Evolutionary conservation across 2,113 vertebrate species (phyloP).

Genomic region (Carettochelys insculpta): DNA sequence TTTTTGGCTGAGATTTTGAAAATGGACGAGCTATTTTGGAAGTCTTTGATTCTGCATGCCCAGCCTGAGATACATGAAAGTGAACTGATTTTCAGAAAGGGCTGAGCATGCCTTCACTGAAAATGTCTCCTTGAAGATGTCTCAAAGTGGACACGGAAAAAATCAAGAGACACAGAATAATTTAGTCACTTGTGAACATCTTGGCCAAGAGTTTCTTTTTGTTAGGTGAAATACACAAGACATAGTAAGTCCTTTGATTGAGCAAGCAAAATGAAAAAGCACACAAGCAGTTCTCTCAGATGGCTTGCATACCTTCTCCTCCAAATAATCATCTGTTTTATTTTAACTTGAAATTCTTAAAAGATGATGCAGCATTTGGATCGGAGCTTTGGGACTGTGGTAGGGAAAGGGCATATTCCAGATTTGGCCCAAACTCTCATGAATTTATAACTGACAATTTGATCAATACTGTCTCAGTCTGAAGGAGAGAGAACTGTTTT

Average conservation of each 20-base stretch:
- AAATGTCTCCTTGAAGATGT: conserved; percentile 35
- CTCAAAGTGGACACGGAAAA: neutral
- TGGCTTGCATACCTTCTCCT: neutral
- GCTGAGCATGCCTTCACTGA: conserved; percentile 4
- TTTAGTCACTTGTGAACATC: neutral
- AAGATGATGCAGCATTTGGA: conserved; percentile 33
- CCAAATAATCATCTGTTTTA: conserved; percentile 51
- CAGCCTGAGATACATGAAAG: conserved; percentile 24
- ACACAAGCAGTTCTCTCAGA: neutral
- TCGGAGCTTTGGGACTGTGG: neutral
- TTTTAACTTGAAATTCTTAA: conserved; percentile 56
- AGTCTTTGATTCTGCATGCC: conserved; percentile 7
- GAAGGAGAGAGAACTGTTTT: conserved; percentile 16
- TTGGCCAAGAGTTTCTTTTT: conserved; percentile 28
- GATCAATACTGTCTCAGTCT: conserved; percentile 24
- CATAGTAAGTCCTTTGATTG: neutral
- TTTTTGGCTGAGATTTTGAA: conserved; percentile 22
- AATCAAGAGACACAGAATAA: neutral
- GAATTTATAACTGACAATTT: conserved; percentile 46
- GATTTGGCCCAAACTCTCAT: neutral
- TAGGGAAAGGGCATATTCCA: conserved; percentile 10
- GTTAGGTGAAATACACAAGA: conserved; percentile 29
- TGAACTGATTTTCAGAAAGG: conserved; percentile 40
- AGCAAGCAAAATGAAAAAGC: conserved; percentile 30
- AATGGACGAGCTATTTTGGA: conserved; percentile 41